A percentile compares a stretch with the other conserved stretches of the same genome.
phyloP scores from a whole-genome alignment of 2,797 vertebrate genomes.

The Lerista edwardsae region DNA sequence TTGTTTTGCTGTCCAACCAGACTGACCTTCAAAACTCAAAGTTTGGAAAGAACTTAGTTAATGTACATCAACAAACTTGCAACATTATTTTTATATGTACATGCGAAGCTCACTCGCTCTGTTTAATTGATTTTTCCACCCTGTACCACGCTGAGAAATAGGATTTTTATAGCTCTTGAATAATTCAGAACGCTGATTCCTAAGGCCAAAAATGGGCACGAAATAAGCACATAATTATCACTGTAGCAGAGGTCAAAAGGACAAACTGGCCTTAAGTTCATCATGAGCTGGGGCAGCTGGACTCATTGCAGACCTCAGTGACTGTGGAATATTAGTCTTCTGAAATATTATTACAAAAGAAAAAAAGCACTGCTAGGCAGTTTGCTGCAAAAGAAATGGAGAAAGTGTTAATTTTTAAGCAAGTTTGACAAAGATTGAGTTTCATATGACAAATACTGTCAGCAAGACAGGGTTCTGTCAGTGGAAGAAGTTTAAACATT shows the following conservation, averaged over 20 bases:
- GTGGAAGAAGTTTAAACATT: slow-evolving; percentile 99
- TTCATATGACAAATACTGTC: slow-evolving; percentile 95
- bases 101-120: slow-evolving; percentile 61
- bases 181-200: slow-evolving; percentile 78
- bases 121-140: slow-evolving; percentile 74
- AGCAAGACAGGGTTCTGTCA: slow-evolving; percentile 97
- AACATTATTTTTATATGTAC: slow-evolving; percentile 70
- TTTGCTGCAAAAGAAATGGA: slow-evolving; percentile 80
- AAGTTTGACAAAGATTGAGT: slow-evolving; percentile 90
- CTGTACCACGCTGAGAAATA: slow-evolving; percentile 70
- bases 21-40: slow-evolving; percentile 59
- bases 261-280: slow-evolving; percentile 71
- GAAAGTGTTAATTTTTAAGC: slow-evolving; percentile 90
- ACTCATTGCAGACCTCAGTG: slow-evolving; percentile 60
- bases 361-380: slow-evolving; percentile 70
- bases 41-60: slow-evolving; percentile 63
- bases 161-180: slow-evolving; percentile 72
- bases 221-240: slow-evolving; percentile 76
- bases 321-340: slow-evolving; percentile 70
- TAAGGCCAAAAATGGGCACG: slow-evolving; percentile 70
- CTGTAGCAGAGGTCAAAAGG: slow-evolving; percentile 77
- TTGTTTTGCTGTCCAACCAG: slow-evolving; percentile 20
- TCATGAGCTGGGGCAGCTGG: slow-evolving; percentile 57
- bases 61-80: slow-evolving; percentile 57
- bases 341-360: slow-evolving; percentile 76